Evolutionary conservation across 2,113 vertebrate species (phyloP).

Genomic region (Cyanoderma ruficeps): DNA sequence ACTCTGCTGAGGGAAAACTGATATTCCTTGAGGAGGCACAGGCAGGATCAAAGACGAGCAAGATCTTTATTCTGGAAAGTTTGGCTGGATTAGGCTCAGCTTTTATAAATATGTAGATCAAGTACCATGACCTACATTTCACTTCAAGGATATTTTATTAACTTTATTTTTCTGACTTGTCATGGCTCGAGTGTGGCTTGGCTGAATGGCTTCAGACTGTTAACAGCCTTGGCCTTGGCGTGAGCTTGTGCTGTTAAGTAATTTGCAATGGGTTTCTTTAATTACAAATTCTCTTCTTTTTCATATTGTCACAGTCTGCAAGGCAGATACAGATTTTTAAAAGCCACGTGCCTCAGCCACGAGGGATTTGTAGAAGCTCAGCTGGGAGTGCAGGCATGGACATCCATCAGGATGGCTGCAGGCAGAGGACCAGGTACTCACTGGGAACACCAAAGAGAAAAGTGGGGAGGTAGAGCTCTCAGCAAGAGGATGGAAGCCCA

Average conservation of each 20-base stretch:
- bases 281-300: conserved; percentile 17
- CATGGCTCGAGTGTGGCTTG: conserved; percentile 32
- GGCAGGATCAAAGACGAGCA: conserved; percentile 14
- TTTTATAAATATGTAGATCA: conserved; percentile 48
- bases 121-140: conserved; percentile 19
- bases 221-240: not conserved
- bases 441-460: not conserved
- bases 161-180: conserved; percentile 30
- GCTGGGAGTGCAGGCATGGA: not conserved
- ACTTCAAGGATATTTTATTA: conserved; percentile 50
- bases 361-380: not conserved
- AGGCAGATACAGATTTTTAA: not conserved
- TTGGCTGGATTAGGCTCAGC: conserved; percentile 14
- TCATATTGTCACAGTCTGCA: not conserved
- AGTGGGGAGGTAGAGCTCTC: not conserved
- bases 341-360: not conserved
- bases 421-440: not conserved
- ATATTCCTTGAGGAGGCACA: not conserved
- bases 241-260: not conserved
- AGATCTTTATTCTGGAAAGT: not conserved
- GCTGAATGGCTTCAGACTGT: not conserved
- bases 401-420: not conserved
- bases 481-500: not conserved
- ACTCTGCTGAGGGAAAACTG: not conserved
- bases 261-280: conserved; percentile 28